Conservation (phyloP, 1,140 invertebrate genomes). For the Drosophila auraria region DNA sequence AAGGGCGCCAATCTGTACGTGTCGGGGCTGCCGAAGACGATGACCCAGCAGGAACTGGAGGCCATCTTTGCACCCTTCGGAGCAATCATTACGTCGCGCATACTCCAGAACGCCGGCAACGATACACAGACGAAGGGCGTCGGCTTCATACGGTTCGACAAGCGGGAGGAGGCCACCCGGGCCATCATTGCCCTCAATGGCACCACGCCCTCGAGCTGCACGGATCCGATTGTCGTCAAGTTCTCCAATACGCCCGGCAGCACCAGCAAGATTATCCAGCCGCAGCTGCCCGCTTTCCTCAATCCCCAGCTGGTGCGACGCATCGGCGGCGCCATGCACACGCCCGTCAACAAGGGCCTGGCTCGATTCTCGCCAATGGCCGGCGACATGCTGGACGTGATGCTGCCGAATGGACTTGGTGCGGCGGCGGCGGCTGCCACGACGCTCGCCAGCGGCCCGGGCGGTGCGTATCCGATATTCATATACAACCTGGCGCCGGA, state of each 20-base stretch:
- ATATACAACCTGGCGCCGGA: slow-evolving; percentile 99
- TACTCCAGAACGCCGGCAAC: slow-evolving; percentile 90
- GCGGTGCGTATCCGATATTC: slow-evolving; percentile 98
- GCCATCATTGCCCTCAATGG: slow-evolving; percentile 88
- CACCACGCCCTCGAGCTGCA: slow-evolving; percentile 87
- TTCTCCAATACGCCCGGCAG: slow-evolving; percentile 88
- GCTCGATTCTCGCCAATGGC: slow-evolving; percentile 94
- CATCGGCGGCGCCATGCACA: slow-evolving; percentile 91
- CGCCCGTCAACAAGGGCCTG: slow-evolving; percentile 94
- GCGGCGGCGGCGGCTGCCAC: slow-evolving; percentile 91
- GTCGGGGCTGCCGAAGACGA: slow-evolving; percentile 93
- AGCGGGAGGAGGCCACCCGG: slow-evolving; percentile 87
- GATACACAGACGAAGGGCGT: slow-evolving; percentile 87
- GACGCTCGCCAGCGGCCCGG: slow-evolving; percentile 82
- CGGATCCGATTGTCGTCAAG: slow-evolving; percentile 88
- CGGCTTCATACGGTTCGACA: slow-evolving; percentile 88
- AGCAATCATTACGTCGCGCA: slow-evolving; percentile 94
- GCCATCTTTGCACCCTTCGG: slow-evolving; percentile 92
- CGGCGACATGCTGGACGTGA: slow-evolving; percentile 91
- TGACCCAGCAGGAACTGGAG: slow-evolving; percentile 94
- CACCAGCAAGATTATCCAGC: slow-evolving; percentile 86
- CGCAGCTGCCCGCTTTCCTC: slow-evolving; percentile 85
- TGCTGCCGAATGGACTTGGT: slow-evolving; percentile 90
- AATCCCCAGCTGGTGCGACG: slow-evolving; percentile 87
- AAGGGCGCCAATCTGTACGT: slow-evolving; percentile 96